Evolutionary conservation across 2,113 vertebrate species (phyloP), one percentile per base, ranked within the genome.

Genomic region (Monarcha castaneiventris): DNA sequence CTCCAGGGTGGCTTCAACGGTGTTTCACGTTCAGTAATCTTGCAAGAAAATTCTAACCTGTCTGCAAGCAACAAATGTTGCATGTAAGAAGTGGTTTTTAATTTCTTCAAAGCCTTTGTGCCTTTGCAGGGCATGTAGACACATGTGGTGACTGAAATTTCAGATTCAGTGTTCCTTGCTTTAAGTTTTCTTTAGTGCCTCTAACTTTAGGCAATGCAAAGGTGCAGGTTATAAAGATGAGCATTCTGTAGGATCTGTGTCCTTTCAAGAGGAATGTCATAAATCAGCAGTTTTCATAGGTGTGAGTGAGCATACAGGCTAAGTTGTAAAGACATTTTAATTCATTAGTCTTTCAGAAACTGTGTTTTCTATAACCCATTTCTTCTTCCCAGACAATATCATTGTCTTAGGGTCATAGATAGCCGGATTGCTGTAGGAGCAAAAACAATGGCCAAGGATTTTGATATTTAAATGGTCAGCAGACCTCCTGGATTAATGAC

Each of bases 1-100:
- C 99, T 99, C 19, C 99, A 99, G 94, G 98, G 98, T 14, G 98
- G 98, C 77, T 98, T 98, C 96, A 99, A 99, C 2, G 99, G 99
- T 12, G 98, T 98, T 32, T 97, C 98, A n/a, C 98, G 97, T 59
- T 97, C 98, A 3, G 95, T 98, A 32, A 94, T 98, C 46, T 78
- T 98, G 71, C 98, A 98, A 89, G 99, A 99, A 76, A 98, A 97
- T 80, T 96, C 98, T 68, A 95, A 97, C 79, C 94, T 98, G 73
- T 96, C 99, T 88, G 71, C 97, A 52, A 98, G 98, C 88, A 98
- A 97, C 95, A 99, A 99, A 76, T 99, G 99, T 94, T 99, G 98
- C 98, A 98, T 99, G 99, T 99, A 98, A 98, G 99, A 96, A 72
- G 44, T 54, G 12, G 13, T 67, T 48, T 90, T 92, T 48, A 15